These are phyloP conservation scores for Drosophila setosimentum DNA, from an alignment of 2,888 invertebrate species.

Conservation along the genomic window DNA sequence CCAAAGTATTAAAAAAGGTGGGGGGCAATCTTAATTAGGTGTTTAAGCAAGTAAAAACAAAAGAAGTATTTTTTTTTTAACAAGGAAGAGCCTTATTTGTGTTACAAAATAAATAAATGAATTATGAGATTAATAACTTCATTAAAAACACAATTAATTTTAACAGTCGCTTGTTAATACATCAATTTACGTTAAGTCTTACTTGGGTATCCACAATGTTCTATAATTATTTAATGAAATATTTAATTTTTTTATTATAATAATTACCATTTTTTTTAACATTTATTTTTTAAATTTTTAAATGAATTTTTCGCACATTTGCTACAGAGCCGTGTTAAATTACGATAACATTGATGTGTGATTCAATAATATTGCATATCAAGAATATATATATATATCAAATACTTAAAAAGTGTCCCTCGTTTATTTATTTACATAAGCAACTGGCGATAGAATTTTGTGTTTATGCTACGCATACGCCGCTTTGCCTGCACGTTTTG, in stretches of 20 bases:
- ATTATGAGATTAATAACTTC: too few species aligned
- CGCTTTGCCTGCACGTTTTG: conserved; percentile 39
- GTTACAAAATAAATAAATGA: background rate
- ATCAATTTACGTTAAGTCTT: too few species aligned
- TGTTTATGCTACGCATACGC: conserved; percentile 32
- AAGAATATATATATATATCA: too few species aligned
- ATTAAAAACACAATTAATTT: background rate
- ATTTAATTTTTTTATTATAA: too few species aligned
- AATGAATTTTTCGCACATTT: background rate
- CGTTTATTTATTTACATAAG: background rate
- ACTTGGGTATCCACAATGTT: too few species aligned
- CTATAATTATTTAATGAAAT: too few species aligned
- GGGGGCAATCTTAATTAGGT: too few species aligned
- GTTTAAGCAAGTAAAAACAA: too few species aligned
- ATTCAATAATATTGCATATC: background rate
- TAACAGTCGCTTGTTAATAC: background rate
- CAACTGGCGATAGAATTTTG: conserved; percentile 17
- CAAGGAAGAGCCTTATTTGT: background rate
- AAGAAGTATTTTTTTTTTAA: too few species aligned
- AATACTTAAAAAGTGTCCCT: conserved; percentile 1
- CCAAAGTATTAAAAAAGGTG: too few species aligned
- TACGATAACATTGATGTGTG: too few species aligned
- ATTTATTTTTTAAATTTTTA: background rate
- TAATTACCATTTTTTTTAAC: background rate
- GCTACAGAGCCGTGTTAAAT: background rate